Conservation (phyloP, 1,140 invertebrate genomes). For the Aradophagus sp. region DNA sequence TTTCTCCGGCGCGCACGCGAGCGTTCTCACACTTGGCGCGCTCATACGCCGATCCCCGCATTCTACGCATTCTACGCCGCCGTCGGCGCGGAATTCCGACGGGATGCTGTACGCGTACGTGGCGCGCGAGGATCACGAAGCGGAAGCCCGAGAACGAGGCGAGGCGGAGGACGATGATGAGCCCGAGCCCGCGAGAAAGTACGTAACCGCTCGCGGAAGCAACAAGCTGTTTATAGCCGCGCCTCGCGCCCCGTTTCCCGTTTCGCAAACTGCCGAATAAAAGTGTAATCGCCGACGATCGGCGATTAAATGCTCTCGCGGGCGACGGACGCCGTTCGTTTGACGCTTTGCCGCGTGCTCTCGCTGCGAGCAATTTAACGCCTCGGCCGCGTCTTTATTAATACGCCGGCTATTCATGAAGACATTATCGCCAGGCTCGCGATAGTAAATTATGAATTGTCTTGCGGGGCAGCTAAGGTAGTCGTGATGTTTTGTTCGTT, state of each 20-base stretch:
- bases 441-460: no score
- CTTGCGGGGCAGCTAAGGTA: no score
- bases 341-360: no score
- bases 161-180: constrained; percentile 34
- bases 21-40: constrained; percentile 56
- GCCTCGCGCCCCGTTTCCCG: constrained; percentile 59
- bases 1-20: constrained; percentile 49
- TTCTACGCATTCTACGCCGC: constrained; percentile 70
- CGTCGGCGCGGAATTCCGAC: constrained; percentile 51
- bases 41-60: constrained; percentile 65
- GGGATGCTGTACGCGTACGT: constrained; percentile 48
- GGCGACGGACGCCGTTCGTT: background rate
- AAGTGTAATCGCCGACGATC: constrained; percentile 40
- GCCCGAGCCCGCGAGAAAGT: constrained; percentile 31
- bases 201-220: constrained; percentile 66
- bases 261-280: constrained; percentile 39
- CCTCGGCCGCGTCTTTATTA: no score
- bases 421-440: no score
- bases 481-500: no score
- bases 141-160: background rate
- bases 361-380: no score
- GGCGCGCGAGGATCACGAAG: constrained; percentile 25
- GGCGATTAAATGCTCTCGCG: constrained; percentile 8
- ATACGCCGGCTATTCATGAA: no score
- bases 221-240: constrained; percentile 76